Conservation (phyloP, 1,140 invertebrate genomes). For the Ptiloglossa arizonensis region DNA sequence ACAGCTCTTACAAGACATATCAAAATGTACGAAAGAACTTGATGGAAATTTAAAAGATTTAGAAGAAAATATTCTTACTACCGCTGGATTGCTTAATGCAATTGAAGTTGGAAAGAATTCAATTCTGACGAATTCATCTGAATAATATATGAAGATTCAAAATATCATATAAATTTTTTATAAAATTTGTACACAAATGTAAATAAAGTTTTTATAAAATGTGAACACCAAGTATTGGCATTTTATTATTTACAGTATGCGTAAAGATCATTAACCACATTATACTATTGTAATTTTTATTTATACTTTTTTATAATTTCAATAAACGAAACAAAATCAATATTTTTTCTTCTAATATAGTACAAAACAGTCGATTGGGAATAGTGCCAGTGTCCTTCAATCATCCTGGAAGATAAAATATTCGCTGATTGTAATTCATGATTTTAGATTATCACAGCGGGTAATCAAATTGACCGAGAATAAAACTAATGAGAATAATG, state of each 20-base stretch:
- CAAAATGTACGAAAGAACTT: not conserved
- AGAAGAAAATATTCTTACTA: not conserved
- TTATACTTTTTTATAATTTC: not conserved
- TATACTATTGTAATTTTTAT: not conserved
- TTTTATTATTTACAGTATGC: not conserved
- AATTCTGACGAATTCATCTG: not conserved
- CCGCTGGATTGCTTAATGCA: constrained; percentile 4
- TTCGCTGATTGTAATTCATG: constrained; percentile 32
- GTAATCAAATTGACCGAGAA: constrained; percentile 28
- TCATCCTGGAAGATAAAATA: constrained; percentile 15
- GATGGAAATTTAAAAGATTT: constrained; percentile 23
- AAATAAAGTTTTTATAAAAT: constrained; percentile 7
- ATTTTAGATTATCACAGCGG: constrained; percentile 34
- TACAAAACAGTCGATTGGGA: not conserved
- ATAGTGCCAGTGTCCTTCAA: not conserved
- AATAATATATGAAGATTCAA: too few relatives aligned
- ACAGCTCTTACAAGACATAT: constrained; percentile 19
- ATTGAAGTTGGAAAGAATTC: not conserved
- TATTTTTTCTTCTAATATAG: not conserved
- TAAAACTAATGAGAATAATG: constrained; percentile 24
- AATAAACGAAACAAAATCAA: too few relatives aligned
- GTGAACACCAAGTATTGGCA: not conserved
- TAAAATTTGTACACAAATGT: not conserved
- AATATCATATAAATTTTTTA: too few relatives aligned
- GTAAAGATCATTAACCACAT: not conserved